These are phyloP conservation scores for Chaetodon trifasciatus DNA, from an alignment of 2,797 vertebrate genomes.

Conservation along the genomic window DNA sequence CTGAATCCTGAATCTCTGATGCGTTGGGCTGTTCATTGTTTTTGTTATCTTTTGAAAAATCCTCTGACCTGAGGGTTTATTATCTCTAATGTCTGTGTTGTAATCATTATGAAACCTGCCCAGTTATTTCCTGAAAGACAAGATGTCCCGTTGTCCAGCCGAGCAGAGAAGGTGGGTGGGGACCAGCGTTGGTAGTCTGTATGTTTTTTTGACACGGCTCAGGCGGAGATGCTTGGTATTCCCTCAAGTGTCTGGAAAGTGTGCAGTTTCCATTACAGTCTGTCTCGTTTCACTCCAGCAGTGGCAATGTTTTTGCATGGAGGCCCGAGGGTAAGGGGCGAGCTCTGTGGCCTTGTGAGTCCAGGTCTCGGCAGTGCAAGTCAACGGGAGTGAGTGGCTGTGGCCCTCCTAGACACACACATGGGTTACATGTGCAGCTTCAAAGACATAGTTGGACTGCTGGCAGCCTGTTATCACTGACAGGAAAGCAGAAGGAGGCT, in stretches of 20 bases:
- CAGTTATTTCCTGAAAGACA: conserved; percentile 75
- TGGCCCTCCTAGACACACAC: conserved; percentile 69
- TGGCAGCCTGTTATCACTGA: conserved; percentile 66
- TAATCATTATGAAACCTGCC: conserved; percentile 68
- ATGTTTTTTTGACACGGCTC: conserved; percentile 75
- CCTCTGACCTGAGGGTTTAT: conserved; percentile 52
- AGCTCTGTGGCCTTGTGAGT: conserved; percentile 61
- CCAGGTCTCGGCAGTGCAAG: conserved; percentile 43
- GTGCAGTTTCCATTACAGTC: conserved; percentile 81
- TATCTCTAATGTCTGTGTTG: conserved; percentile 57
- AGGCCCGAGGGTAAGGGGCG: conserved; percentile 71
- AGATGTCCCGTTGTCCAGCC: conserved; percentile 64
- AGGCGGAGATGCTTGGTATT: conserved; percentile 85
- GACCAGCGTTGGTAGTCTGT: conserved; percentile 42
- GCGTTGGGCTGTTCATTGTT: conserved; percentile 32
- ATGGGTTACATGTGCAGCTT: conserved; percentile 71
- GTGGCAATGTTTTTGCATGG: conserved; percentile 79
- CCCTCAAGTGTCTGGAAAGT: conserved; percentile 88
- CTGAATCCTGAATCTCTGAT: conserved; percentile 5
- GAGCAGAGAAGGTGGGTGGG: conserved; percentile 8
- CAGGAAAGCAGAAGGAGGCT: conserved; percentile 61
- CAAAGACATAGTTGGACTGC: conserved; percentile 70
- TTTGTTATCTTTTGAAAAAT: conserved; percentile 50
- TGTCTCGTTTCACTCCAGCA: conserved; percentile 78
- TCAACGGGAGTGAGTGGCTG: conserved; percentile 21